Base-by-base conservation (phyloP, 2,113 vertebrate genomes). In the Agelaius tricolor region DNA sequence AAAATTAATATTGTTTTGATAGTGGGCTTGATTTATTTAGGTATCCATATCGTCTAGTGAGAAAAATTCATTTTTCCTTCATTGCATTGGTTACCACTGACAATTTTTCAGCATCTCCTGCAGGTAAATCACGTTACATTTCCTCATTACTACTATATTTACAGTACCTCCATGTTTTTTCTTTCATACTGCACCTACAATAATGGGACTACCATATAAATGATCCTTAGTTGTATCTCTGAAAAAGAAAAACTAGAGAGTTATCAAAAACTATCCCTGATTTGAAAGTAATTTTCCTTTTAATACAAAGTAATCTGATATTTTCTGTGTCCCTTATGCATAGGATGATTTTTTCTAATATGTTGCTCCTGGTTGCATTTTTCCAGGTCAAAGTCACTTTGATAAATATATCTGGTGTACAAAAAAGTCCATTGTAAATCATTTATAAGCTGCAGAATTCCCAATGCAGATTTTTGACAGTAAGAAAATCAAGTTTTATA, bases 401-500 rank as follows among this genome's bases (percentile, higher is more conserved):
- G 90, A 89, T 62, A 39, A 89, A 95, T 85, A 78, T 21, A 30
- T 41, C 84, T 51, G 21, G 13, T 41, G 47, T 82, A 83, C 31
- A 90, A 90, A 91, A 88, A n/a, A 94, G 88, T 83, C 57, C 30
- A 76, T 3, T 74, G 19, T 31, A 85, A 63, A 31, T 85, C 44
- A 80, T 93, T 63, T 91, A 61, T 87, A 63, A 61, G 35, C 30
- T 90, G 43, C 19, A 74, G 39, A 27, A 77, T 96, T 83, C 71
- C 67, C 78, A 78, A 37, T 67, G 59, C 3, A 54, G 35, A 47
- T 80, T 74, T 93, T 80, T 77, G 78, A 77, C 74, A 88, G 51
- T 14, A 89, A 47, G 76, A 79, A 94, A 94, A 89, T 69, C 54
- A 89, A 85, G 30, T 82, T 87, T 89, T 93, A 58, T 73, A 73